A percentile compares a stretch with the other conserved stretches of the same genome.
These are phyloP conservation scores for Trachops cirrhosus DNA, from an alignment of 2,797 vertebrate species.

Conservation along the genomic window DNA sequence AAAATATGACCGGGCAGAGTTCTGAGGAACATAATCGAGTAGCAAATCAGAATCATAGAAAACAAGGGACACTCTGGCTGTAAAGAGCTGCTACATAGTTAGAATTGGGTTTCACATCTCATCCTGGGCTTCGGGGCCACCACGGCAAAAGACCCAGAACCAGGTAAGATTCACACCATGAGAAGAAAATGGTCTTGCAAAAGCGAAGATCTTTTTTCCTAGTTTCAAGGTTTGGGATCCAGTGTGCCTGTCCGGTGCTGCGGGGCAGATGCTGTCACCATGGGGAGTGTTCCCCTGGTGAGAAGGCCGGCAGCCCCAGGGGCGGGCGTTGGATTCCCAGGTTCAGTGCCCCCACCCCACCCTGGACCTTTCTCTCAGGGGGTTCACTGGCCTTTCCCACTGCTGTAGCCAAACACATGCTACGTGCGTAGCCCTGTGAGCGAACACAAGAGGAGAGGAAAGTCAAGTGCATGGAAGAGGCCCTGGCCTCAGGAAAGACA, in stretches of 20 bases:
- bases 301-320: neutral
- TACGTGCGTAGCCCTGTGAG: neutral
- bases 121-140: neutral
- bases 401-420: neutral
- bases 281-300: neutral
- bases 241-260: neutral
- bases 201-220: neutral
- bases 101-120: neutral
- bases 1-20: neutral
- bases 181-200: slow-evolving; percentile 2
- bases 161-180: neutral
- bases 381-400: neutral
- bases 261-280: neutral
- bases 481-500: neutral
- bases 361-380: neutral
- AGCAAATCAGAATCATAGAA: neutral
- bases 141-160: neutral
- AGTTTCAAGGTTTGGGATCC: neutral
- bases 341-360: neutral
- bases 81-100: neutral
- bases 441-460: neutral
- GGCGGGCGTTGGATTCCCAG: neutral
- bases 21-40: neutral
- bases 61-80: neutral
- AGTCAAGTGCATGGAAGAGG: neutral